phyloP scores from a whole-genome alignment of 2,113 vertebrate species.

The human (Homo sapiens) region DNA sequence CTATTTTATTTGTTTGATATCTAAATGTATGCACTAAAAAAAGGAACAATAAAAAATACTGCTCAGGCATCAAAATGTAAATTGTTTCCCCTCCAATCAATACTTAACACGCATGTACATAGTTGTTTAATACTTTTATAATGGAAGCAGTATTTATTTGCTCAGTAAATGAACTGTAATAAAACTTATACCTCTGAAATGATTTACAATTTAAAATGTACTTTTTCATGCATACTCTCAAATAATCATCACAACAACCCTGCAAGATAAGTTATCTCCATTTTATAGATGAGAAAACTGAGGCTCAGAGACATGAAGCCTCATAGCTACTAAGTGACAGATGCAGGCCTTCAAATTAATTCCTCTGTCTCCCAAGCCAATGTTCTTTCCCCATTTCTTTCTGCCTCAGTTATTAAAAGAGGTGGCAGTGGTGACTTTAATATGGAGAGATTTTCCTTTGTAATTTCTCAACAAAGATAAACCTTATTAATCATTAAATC shows the following conservation, averaged over 20 bases:
- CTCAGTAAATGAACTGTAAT: not conserved
- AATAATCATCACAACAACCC: not conserved
- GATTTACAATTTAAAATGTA: not conserved
- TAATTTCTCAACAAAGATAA: not conserved
- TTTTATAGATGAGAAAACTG: not conserved
- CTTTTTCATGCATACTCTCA: not conserved
- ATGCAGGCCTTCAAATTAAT: not conserved
- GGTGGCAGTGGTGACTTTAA: not conserved
- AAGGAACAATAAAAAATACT: constrained; percentile 19
- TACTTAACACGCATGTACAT: not conserved
- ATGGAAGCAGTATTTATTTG: not conserved
- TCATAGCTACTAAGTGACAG: not conserved
- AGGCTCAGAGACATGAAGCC: not conserved
- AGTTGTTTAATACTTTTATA: constrained; percentile 2
- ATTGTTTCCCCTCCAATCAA: not conserved
- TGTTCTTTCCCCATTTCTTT: not conserved
- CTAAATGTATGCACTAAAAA: constrained; percentile 4
- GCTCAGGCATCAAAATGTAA: not conserved
- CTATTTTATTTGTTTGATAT: constrained; percentile 3
- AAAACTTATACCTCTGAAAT: not conserved
- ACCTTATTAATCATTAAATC: not conserved
- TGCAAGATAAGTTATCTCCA: not conserved
- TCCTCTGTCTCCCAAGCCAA: not conserved
- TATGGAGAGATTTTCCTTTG: not conserved
- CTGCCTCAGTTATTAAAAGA: not conserved